Conservation (phyloP, 1,140 invertebrate genomes). For the Drosophila albomicans region DNA sequence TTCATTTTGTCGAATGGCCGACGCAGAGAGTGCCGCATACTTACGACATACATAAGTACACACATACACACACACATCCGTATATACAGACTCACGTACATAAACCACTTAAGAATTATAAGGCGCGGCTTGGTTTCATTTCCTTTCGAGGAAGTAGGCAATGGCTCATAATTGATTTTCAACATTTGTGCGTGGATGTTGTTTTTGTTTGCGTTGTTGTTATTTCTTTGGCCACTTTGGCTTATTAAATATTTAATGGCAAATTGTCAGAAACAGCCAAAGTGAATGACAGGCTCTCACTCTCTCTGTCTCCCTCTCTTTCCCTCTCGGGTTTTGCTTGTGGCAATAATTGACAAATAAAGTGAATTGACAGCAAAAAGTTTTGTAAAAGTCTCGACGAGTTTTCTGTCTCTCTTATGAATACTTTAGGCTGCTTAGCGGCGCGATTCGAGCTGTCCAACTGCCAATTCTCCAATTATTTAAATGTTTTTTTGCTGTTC, state of each 20-base stretch:
- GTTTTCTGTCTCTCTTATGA: constrained; percentile 54
- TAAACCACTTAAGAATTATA: constrained; percentile 71
- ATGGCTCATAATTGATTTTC: constrained; percentile 70
- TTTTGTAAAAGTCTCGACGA: constrained; percentile 37
- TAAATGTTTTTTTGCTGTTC: constrained; percentile 57
- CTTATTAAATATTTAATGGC: constrained; percentile 80
- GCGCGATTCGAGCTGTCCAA: constrained; percentile 25
- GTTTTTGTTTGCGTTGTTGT: constrained; percentile 37
- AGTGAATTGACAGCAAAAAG: constrained; percentile 54
- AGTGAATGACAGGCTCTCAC: constrained; percentile 49
- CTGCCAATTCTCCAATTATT: constrained; percentile 69
- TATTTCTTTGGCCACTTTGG: constrained; percentile 64
- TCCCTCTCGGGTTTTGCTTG: constrained; percentile 27
- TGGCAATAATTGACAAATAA: constrained; percentile 68
- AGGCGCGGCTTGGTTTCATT: background rate
- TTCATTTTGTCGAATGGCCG: background rate
- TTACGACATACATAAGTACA: background rate
- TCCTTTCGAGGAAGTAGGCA: constrained; percentile 1
- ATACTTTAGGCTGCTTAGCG: constrained; percentile 55
- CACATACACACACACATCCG: constrained; percentile 3
- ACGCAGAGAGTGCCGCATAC: background rate
- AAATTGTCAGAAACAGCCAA: constrained; percentile 67
- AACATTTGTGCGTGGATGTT: constrained; percentile 55
- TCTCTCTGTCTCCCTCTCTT: too few relatives aligned
- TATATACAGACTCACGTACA: constrained; percentile 18